Evolutionary conservation across 1,140 invertebrate genomes (phyloP).

Genomic region (Philopotamus ludificatus): DNA sequence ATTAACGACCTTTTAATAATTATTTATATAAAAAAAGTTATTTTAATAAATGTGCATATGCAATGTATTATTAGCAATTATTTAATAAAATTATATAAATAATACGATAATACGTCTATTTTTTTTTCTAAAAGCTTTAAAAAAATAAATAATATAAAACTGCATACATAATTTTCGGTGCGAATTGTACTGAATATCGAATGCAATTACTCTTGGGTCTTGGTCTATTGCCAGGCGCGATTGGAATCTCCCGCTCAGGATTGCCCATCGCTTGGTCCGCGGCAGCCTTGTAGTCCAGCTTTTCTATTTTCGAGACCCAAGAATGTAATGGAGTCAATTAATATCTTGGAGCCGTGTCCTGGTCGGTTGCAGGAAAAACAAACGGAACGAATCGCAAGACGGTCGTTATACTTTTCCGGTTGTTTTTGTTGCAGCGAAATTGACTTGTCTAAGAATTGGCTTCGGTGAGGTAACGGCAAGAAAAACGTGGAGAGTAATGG

Average conservation of each 20-base stretch:
- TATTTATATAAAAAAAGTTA: too few species aligned
- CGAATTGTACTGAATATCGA: neutral
- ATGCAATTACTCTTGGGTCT: neutral
- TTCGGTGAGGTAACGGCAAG: neutral
- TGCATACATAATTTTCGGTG: neutral
- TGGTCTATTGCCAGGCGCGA: neutral
- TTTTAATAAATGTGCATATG: too few species aligned
- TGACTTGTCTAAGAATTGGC: slow-evolving; percentile 21
- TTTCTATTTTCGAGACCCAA: slow-evolving; percentile 12
- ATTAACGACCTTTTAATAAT: too few species aligned
- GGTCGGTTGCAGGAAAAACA: slow-evolving; percentile 6
- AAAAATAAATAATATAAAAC: neutral
- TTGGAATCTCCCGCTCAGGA: slow-evolving; percentile 11
- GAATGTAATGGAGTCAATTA: slow-evolving; percentile 27
- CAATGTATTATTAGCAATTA: neutral
- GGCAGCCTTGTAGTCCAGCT: neutral
- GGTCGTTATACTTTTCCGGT: slow-evolving; percentile 4
- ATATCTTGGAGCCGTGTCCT: slow-evolving; percentile 18
- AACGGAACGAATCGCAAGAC: neutral
- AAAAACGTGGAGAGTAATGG: slow-evolving; percentile 4
- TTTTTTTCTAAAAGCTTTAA: neutral
- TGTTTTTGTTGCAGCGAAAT: slow-evolving; percentile 9
- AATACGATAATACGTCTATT: neutral
- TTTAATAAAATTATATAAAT: neutral
- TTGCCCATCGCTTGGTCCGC: neutral